These are phyloP conservation scores for Odontomyia ornata DNA, from an alignment of 2,888 invertebrate species.

Conservation along the genomic window DNA sequence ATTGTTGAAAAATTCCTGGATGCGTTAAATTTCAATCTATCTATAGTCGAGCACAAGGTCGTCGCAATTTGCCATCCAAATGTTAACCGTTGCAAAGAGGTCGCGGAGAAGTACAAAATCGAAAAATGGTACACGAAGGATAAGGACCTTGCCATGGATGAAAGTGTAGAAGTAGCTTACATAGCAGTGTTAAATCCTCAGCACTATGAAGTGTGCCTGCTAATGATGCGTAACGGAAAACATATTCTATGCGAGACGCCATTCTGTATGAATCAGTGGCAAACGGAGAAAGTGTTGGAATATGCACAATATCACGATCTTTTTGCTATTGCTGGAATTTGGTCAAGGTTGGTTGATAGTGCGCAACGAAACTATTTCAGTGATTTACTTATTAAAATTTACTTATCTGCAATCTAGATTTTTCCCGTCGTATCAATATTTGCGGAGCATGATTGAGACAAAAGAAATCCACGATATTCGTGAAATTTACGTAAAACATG, in stretches of 20 bases:
- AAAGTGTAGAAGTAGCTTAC: slow-evolving; percentile 82
- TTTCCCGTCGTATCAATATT: slow-evolving; percentile 75
- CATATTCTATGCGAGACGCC: slow-evolving; percentile 90
- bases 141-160: slow-evolving; percentile 74
- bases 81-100: slow-evolving; percentile 72
- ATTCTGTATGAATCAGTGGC: slow-evolving; percentile 76
- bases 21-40: slow-evolving; percentile 69
- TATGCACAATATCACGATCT: slow-evolving; percentile 72
- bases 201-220: slow-evolving; percentile 73
- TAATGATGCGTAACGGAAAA: slow-evolving; percentile 81
- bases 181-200: slow-evolving; percentile 77
- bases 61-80: slow-evolving; percentile 81
- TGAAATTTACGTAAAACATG: slow-evolving; percentile 74
- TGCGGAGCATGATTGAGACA: slow-evolving; percentile 70
- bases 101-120: slow-evolving; percentile 76
- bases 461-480: slow-evolving; percentile 73
- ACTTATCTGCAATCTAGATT: slow-evolving; percentile 64
- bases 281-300: slow-evolving; percentile 72
- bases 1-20: slow-evolving; percentile 83
- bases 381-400: not conserved
- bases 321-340: slow-evolving; percentile 85
- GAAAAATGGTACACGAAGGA: slow-evolving; percentile 76
- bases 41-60: slow-evolving; percentile 73
- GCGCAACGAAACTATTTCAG: not conserved
- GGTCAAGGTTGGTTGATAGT: slow-evolving; percentile 67